Evolutionary conservation across 2,888 invertebrate genomes (phyloP).

Genomic region (Podotricha telesiphe): DNA sequence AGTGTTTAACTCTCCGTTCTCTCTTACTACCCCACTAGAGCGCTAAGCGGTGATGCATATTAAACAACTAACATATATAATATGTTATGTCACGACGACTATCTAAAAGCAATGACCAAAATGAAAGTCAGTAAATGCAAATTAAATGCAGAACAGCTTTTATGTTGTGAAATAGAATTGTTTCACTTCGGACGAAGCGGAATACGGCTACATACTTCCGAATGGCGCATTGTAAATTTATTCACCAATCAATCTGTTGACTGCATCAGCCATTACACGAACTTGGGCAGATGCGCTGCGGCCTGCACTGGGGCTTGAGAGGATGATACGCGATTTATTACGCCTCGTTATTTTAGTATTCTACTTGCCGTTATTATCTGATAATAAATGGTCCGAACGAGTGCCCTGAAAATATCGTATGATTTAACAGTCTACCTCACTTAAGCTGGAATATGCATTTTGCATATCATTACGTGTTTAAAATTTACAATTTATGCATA

Average conservation of each 20-base stretch:
- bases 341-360: conserved; percentile 21
- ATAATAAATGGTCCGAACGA: conserved; percentile 18
- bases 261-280: conserved; percentile 40
- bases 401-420: conserved; percentile 2
- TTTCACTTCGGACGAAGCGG: conserved; percentile 30
- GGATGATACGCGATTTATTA: conserved; percentile 33
- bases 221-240: conserved; percentile 44
- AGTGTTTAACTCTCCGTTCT: too few species aligned
- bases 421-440: neutral
- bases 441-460: conserved; percentile 3
- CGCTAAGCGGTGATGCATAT: neutral
- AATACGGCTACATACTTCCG: conserved; percentile 39
- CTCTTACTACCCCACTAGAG: too few species aligned
- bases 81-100: neutral
- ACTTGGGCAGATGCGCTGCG: conserved; percentile 33
- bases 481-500: neutral
- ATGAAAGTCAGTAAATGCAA: conserved; percentile 29
- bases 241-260: conserved; percentile 50
- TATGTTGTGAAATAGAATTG: conserved; percentile 40
- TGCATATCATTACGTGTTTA: neutral
- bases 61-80: neutral
- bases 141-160: conserved; percentile 26
- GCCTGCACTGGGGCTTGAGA: conserved; percentile 33
- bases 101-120: neutral
- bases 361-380: conserved; percentile 15